phyloP scores from a whole-genome alignment of 2,113 vertebrate genomes.

The Stigmatopora argus region DNA sequence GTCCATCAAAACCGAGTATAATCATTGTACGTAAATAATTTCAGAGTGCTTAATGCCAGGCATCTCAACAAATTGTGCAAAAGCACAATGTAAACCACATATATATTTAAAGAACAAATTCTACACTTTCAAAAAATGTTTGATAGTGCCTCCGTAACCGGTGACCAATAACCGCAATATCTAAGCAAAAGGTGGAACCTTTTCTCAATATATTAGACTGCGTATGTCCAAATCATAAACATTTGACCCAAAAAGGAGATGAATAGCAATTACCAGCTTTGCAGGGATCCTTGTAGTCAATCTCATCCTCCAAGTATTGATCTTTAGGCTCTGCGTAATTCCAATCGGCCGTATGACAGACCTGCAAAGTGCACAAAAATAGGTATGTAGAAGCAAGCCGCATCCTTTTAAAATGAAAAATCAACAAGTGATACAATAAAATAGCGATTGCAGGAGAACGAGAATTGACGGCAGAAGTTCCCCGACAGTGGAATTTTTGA shows the following conservation, averaged over 20 bases:
- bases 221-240: neutral
- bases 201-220: neutral
- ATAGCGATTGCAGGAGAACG: neutral
- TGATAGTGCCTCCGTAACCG: no score
- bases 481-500: constrained; percentile 32
- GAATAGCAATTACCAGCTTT: constrained; percentile 64
- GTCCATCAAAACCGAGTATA: no score
- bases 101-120: no score
- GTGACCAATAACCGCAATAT: neutral
- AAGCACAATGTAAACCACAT: no score
- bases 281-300: constrained; percentile 74
- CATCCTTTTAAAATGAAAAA: constrained; percentile 42
- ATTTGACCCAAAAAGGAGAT: constrained; percentile 11
- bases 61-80: no score
- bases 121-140: no score
- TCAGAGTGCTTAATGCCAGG: no score
- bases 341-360: constrained; percentile 42
- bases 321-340: constrained; percentile 41
- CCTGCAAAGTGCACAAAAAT: constrained; percentile 44
- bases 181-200: neutral
- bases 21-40: no score
- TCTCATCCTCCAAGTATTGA: constrained; percentile 43
- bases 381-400: constrained; percentile 34
- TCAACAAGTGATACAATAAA: neutral
- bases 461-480: constrained; percentile 11